Evolutionary conservation across 1,140 invertebrate species (phyloP).

Genomic region (Telenomus remus): DNA sequence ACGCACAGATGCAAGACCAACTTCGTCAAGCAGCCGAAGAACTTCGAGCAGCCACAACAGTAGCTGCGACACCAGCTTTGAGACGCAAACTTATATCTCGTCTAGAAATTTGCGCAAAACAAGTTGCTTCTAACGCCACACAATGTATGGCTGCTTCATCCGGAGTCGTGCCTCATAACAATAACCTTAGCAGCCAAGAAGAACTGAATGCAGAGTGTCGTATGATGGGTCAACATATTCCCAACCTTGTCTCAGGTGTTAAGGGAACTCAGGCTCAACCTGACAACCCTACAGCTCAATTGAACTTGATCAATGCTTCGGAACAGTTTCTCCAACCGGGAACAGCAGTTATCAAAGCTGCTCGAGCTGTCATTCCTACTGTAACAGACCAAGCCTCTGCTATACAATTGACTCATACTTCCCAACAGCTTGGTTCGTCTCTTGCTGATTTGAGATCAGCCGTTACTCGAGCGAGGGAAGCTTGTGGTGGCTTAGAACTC

Average conservation of each 20-base stretch:
- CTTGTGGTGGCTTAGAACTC: conserved; percentile 90
- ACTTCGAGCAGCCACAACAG: conserved; percentile 90
- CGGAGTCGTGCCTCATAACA: conserved; percentile 83
- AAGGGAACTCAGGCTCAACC: conserved; percentile 84
- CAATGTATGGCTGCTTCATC: conserved; percentile 93
- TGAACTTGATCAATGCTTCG: conserved; percentile 89
- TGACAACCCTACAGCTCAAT: conserved; percentile 84
- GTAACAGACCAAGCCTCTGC: conserved; percentile 87
- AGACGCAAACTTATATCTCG: conserved; percentile 86
- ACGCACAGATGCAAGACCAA: conserved; percentile 88
- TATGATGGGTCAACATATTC: conserved; percentile 86
- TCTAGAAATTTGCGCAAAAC: conserved; percentile 88
- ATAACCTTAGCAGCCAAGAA: conserved; percentile 81
- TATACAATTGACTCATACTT: conserved; percentile 80
- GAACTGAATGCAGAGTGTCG: conserved; percentile 86
- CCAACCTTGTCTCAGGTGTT: conserved; percentile 87
- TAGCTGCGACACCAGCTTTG: conserved; percentile 86
- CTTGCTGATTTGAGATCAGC: conserved; percentile 88
- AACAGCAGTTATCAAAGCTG: conserved; percentile 83
- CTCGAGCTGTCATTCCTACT: conserved; percentile 89
- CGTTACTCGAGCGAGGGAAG: conserved; percentile 88
- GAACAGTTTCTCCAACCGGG: conserved; percentile 89
- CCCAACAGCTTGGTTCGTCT: conserved; percentile 85
- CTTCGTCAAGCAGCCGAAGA: conserved; percentile 93
- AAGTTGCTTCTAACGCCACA: conserved; percentile 91